Conservation (phyloP, 2,888 invertebrate genomes). For the Eudemis profundana region DNA sequence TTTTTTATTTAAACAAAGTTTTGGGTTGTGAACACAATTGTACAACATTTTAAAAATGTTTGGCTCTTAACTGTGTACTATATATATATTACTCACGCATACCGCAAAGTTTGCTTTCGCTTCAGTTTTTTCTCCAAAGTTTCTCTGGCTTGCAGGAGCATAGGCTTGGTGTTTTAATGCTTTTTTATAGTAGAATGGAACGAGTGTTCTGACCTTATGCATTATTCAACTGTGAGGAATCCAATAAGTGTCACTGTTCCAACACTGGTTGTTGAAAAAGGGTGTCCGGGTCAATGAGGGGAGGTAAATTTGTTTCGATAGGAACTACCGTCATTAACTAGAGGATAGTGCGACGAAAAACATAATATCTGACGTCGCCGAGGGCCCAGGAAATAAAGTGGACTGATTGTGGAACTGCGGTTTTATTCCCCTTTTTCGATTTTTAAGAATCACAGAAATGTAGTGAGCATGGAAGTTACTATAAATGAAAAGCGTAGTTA, state of each 20-base stretch:
- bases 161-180: conserved; percentile 19
- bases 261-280: conserved; percentile 62
- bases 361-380: conserved; percentile 22
- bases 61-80: conserved; percentile 22
- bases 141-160: background rate
- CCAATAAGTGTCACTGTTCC: conserved; percentile 69
- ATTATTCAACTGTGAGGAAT: conserved; percentile 66
- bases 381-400: conserved; percentile 14
- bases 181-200: conserved; percentile 39
- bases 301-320: conserved; percentile 43
- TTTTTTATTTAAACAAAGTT: conserved; percentile 55
- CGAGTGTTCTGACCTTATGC: conserved; percentile 50
- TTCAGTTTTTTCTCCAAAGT: conserved; percentile 26
- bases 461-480: background rate
- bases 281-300: conserved; percentile 46
- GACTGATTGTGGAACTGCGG: conserved; percentile 23
- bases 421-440: conserved; percentile 9
- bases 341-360: conserved; percentile 27
- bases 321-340: conserved; percentile 40
- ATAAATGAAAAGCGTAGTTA: no score
- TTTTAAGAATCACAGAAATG: background rate
- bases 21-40: conserved; percentile 36
- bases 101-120: conserved; percentile 27
- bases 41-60: conserved; percentile 40
- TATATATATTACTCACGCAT: conserved; percentile 26